Conservation (phyloP, 2,113 vertebrate genomes). For the Ciconia maguari region DNA sequence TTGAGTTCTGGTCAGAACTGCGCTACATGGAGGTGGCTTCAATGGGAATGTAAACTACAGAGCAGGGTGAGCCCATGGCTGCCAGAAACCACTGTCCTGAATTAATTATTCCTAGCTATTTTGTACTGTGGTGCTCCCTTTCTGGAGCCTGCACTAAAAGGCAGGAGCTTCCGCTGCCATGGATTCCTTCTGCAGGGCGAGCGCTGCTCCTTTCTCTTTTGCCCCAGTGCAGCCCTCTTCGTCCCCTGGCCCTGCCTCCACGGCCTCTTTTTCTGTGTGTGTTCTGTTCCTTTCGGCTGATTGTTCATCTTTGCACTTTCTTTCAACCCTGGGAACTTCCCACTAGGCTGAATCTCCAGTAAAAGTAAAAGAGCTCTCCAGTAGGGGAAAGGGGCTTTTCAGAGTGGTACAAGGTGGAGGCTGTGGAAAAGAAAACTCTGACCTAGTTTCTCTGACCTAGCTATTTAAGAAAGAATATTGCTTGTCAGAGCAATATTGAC, state of each 20-base stretch:
- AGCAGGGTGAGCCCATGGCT: not conserved
- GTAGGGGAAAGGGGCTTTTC: not conserved
- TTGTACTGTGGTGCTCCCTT: not conserved
- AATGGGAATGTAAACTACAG: not conserved
- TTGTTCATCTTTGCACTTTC: not conserved
- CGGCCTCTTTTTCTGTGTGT: fast-evolving
- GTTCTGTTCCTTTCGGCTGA: not conserved
- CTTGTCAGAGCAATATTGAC: not conserved
- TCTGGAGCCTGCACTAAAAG: not conserved
- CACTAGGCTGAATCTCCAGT: not conserved
- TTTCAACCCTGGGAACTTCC: not conserved
- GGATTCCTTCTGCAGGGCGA: not conserved
- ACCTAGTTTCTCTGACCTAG: constrained; percentile 24
- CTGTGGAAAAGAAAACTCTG: not conserved
- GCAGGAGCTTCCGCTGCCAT: not conserved
- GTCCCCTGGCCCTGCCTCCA: not conserved
- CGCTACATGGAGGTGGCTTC: fast-evolving
- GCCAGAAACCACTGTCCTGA: not conserved
- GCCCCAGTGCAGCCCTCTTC: not conserved
- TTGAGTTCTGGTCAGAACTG: not conserved
- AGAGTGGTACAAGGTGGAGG: not conserved
- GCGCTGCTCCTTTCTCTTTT: not conserved
- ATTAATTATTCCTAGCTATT: not conserved
- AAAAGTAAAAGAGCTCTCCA: not conserved
- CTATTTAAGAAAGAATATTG: not conserved